phyloP scores from a whole-genome alignment of 2,888 invertebrate species.

The Epirrita christyi region DNA sequence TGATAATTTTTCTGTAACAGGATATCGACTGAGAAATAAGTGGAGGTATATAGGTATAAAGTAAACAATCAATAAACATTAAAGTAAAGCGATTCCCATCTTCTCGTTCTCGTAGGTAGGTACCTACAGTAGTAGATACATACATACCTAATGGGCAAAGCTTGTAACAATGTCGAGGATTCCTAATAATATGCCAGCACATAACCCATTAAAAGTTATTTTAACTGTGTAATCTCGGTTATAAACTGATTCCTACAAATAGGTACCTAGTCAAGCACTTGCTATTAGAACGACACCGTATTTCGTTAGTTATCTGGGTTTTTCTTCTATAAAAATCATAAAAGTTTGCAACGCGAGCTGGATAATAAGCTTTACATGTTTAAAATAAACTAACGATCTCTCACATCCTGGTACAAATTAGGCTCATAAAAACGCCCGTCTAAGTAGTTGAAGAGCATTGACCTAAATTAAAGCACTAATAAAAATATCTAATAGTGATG shows the following conservation, averaged over 20 bases:
- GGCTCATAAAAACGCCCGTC: slow-evolving; percentile 12
- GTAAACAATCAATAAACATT: slow-evolving; percentile 68
- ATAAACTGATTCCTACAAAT: slow-evolving; percentile 42
- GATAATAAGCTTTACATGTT: neutral
- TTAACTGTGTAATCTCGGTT: slow-evolving; percentile 54
- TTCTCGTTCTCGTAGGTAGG: slow-evolving; percentile 40
- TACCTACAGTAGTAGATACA: slow-evolving; percentile 1
- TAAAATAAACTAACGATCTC: slow-evolving; percentile 16
- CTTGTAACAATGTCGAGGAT: slow-evolving; percentile 71
- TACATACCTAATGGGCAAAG: slow-evolving; percentile 71
- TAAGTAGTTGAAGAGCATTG: slow-evolving; percentile 19
- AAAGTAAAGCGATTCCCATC: slow-evolving; percentile 69
- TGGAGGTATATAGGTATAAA: neutral
- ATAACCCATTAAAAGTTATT: slow-evolving; percentile 60
- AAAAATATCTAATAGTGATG: slow-evolving; percentile 1
- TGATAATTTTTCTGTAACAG: neutral
- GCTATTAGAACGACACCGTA: neutral
- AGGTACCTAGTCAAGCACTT: slow-evolving; percentile 18
- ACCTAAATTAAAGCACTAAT: slow-evolving; percentile 17
- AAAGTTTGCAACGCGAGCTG: neutral
- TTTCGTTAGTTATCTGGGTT: no score
- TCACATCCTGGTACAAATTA: slow-evolving; percentile 28
- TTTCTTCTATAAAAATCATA: no score
- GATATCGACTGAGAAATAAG: slow-evolving; percentile 1
- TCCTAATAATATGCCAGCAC: slow-evolving; percentile 58